These are phyloP conservation scores for Indicator indicator DNA, from an alignment of 2,113 vertebrate species.

Conservation along the genomic window DNA sequence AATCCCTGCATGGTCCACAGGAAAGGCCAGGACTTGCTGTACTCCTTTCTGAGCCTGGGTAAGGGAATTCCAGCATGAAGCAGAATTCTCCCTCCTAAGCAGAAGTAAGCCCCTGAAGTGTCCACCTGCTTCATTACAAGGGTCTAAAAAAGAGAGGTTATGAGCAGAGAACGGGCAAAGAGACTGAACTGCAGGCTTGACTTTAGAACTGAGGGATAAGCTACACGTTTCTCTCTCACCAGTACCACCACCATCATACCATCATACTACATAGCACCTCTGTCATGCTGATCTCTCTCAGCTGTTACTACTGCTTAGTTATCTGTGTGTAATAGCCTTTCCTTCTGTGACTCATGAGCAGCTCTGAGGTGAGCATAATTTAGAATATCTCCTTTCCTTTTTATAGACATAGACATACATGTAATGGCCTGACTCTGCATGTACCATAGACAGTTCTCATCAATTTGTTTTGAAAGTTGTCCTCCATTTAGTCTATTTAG, in stretches of 20 bases:
- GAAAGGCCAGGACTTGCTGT: neutral
- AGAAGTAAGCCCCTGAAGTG: neutral
- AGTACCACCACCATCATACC: too few relatives aligned
- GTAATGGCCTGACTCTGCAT: neutral
- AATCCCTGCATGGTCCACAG: neutral
- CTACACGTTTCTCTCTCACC: neutral
- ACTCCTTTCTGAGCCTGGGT: fast-evolving
- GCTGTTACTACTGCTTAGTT: neutral
- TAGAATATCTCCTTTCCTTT: neutral
- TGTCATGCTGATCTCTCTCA: neutral
- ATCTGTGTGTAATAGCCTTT: neutral
- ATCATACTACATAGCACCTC: neutral
- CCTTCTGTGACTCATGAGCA: neutral
- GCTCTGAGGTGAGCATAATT: neutral
- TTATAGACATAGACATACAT: neutral
- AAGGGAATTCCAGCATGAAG: neutral
- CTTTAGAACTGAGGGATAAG: neutral
- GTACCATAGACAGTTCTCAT: neutral
- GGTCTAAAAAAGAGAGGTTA: neutral
- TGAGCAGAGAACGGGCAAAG: neutral
- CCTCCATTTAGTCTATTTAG: neutral
- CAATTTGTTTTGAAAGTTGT: neutral
- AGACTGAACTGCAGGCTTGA: neutral
- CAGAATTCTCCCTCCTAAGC: neutral
- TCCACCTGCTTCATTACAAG: neutral